A percentile compares a stretch with the other conserved stretches of the same genome.
These are phyloP conservation scores for Diachasmimorpha longicaudata DNA, from an alignment of 1,140 invertebrate species.

Conservation along the genomic window DNA sequence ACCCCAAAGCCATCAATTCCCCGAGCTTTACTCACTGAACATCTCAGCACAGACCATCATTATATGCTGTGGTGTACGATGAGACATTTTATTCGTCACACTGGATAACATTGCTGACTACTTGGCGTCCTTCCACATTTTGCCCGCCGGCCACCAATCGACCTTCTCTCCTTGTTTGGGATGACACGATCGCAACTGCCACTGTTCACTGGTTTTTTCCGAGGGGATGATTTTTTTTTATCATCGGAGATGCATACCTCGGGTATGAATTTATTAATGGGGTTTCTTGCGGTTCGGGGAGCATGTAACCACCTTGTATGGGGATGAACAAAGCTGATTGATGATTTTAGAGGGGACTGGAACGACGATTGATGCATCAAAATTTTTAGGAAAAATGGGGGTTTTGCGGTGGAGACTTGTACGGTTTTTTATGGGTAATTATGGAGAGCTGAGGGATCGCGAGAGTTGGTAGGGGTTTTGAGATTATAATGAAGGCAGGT, in stretches of 20 bases:
- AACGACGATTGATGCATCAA: neutral
- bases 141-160: neutral
- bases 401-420: neutral
- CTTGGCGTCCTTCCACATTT: neutral
- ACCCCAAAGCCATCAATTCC: too few relatives aligned
- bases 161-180: slow-evolving; percentile 5
- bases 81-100: slow-evolving; percentile 3
- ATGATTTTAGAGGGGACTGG: neutral
- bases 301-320: neutral
- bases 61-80: neutral
- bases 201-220: neutral
- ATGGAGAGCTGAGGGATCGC: neutral
- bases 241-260: neutral
- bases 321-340: neutral
- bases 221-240: neutral
- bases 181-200: neutral
- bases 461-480: neutral
- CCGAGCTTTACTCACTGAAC: too few relatives aligned
- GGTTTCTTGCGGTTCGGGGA: neutral
- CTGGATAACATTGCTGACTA: neutral
- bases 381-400: neutral
- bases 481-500: neutral
- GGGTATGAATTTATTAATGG: slow-evolving; percentile 6
- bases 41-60: too few relatives aligned
- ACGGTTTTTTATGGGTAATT: neutral